Percentiles rank a stretch among this genome's conserved stretches.
phyloP scores from a whole-genome alignment of 1,140 invertebrate species.

The Oscheius sp. region DNA sequence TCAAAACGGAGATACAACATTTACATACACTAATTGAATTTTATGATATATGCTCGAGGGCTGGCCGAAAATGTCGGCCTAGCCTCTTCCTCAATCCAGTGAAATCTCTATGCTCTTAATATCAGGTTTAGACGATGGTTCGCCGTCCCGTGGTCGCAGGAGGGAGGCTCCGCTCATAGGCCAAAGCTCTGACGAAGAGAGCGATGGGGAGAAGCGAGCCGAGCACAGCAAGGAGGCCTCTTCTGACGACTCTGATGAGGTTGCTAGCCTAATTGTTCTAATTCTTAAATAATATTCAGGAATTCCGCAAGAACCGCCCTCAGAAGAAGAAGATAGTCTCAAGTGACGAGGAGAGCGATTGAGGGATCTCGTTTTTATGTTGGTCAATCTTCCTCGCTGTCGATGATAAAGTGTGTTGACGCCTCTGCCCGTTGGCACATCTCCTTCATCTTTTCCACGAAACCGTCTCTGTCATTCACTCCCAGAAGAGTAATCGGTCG shows the following conservation, averaged over 20 bases:
- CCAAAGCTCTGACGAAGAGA: background rate
- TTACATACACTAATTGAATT: background rate
- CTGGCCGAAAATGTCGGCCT: too few relatives aligned
- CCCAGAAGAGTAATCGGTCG: slow-evolving; percentile 22
- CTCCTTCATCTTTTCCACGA: slow-evolving; percentile 17
- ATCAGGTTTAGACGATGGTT: slow-evolving; percentile 31
- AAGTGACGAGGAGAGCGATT: slow-evolving; percentile 41
- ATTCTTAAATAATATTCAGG: background rate
- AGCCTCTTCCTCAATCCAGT: too few relatives aligned
- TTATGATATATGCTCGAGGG: too few relatives aligned
- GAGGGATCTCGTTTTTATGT: too few relatives aligned
- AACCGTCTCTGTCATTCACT: slow-evolving; percentile 23
- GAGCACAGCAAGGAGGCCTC: background rate
- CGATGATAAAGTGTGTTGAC: background rate
- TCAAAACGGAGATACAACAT: background rate
- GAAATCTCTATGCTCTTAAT: background rate
- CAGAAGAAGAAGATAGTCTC: slow-evolving; percentile 42
- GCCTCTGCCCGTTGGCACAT: background rate
- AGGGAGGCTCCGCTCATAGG: slow-evolving; percentile 10
- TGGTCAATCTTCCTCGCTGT: background rate
- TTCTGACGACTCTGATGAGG: background rate
- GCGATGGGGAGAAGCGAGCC: background rate
- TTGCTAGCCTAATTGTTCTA: background rate
- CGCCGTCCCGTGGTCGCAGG: background rate
- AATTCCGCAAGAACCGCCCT: slow-evolving; percentile 12